Conservation (phyloP, 2,797 vertebrate genomes). For the Siniperca scherzeri region DNA sequence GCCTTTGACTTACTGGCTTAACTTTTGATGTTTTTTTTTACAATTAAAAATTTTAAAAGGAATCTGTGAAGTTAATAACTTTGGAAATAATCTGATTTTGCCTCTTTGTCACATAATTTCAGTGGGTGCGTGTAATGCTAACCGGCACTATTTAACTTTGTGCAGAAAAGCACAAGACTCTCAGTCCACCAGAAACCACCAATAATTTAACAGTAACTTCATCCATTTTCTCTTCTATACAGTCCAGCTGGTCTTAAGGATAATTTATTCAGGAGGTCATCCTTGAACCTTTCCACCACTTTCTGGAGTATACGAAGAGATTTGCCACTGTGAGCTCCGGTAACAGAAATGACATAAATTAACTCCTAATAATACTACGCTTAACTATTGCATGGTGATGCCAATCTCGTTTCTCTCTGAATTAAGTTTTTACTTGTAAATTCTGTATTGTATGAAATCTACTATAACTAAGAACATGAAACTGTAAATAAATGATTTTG, state of each 20-base stretch:
- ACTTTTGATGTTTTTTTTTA: constrained; percentile 1
- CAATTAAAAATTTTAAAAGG: not conserved
- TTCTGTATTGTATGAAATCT: constrained; percentile 81
- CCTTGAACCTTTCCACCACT: constrained; percentile 62
- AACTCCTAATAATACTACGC: constrained; percentile 58
- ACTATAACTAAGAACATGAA: constrained; percentile 65
- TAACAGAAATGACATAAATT: constrained; percentile 51
- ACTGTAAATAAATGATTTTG: constrained; percentile 87
- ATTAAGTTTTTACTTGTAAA: constrained; percentile 78
- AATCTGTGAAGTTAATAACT: constrained; percentile 5
- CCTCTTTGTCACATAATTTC: constrained; percentile 14
- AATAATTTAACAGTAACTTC: constrained; percentile 33
- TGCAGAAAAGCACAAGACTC: constrained; percentile 10
- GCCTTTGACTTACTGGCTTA: not conserved
- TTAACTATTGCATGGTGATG: constrained; percentile 80
- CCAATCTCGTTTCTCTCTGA: constrained; percentile 53
- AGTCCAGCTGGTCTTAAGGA: constrained; percentile 73
- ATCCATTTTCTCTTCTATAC: constrained; percentile 63
- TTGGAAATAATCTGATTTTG: constrained; percentile 21
- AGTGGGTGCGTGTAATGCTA: not conserved
- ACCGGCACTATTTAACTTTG: not conserved
- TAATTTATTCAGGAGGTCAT: constrained; percentile 74
- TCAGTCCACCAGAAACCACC: constrained; percentile 22
- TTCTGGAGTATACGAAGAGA: constrained; percentile 55
- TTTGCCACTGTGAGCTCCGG: constrained; percentile 60